Base-by-base conservation (phyloP, 2,888 invertebrate genomes). In the Emmelina monodactyla region DNA sequence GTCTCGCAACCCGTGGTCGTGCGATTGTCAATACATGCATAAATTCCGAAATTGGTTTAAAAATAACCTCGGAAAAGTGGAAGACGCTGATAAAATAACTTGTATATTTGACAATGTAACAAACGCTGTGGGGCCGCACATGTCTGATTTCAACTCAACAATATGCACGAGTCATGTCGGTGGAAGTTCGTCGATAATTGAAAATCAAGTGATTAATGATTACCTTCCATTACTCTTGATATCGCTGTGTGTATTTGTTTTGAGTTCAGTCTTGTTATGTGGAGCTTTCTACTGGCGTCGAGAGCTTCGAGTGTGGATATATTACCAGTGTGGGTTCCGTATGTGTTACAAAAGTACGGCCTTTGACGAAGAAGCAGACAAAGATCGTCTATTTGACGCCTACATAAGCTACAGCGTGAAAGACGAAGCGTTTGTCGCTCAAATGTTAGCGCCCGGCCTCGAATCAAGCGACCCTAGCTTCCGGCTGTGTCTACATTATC, bases 371-470 rank as follows among this genome's bases (percentile, higher is more conserved):
- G 88, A 88, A 66, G 88, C 88, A 53, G 89, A 89, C 65, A 88
- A 88, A 71, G 91, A 92, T 69, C 87, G 92, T 49, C 84, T 94
- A 32, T 97, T 93, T 68, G 97, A 98, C 72, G 96, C 94, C 35
- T 97, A 97, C 76, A 88, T 98, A 47, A 92, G 93, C 53, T 97
- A 97, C 78, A 93, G 94, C 61, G 89, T 91, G 40, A 92, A 94
- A 68, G 96, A 97, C 69, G 94, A 95, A 59, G 87, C 88, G 33
- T 95, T 94, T 68, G 94, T 96, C 25, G 89, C 88, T 49, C 91
- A 94, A 68, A 91, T 93, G 56, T 75, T 97, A 53, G 92, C 91
- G 34, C 90, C 92, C 13, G 92, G 92, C 34, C 83, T 97, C 44
- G 95, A 96, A 78, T 85, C 85, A 40, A 85, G 87, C 40, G 88